Evolutionary conservation across 2,113 vertebrate genomes (phyloP).

Genomic region (Paralichthys olivaceus): DNA sequence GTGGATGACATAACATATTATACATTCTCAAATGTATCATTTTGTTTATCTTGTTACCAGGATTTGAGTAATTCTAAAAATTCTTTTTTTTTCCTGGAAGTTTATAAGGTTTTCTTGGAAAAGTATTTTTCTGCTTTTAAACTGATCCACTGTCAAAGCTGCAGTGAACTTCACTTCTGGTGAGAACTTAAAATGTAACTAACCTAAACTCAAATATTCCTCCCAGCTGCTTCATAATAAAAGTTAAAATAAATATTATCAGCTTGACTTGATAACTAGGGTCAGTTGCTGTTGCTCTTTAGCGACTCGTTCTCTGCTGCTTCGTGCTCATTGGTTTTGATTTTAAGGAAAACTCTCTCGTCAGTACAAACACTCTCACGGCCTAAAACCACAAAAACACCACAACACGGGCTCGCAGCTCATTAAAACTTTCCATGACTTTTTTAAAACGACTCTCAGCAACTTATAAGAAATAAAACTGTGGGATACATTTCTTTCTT

Average conservation of each 20-base stretch:
- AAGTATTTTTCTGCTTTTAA: neutral
- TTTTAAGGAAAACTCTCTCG: neutral
- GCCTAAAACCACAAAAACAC: neutral
- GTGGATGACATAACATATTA: too few species aligned
- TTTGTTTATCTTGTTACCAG: too few species aligned
- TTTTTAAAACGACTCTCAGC: neutral
- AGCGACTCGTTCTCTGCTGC: neutral
- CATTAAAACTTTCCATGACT: neutral
- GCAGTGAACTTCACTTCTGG: too few species aligned
- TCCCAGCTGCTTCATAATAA: neutral
- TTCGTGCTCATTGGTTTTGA: neutral
- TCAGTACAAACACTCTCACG: neutral
- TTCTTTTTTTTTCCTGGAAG: too few species aligned
- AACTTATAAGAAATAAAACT: neutral
- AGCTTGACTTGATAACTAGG: neutral
- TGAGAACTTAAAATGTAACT: too few species aligned
- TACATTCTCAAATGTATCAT: too few species aligned
- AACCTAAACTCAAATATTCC: neutral
- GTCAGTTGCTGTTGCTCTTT: too few species aligned
- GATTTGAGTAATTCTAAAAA: too few species aligned
- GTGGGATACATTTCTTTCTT: neutral
- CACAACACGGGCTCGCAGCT: neutral
- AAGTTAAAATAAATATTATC: constrained; percentile 6
- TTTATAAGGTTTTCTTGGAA: too few species aligned
- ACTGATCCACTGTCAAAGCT: neutral